Conservation (phyloP, 2,888 invertebrate species). For the Pasiphila rectangulata region DNA sequence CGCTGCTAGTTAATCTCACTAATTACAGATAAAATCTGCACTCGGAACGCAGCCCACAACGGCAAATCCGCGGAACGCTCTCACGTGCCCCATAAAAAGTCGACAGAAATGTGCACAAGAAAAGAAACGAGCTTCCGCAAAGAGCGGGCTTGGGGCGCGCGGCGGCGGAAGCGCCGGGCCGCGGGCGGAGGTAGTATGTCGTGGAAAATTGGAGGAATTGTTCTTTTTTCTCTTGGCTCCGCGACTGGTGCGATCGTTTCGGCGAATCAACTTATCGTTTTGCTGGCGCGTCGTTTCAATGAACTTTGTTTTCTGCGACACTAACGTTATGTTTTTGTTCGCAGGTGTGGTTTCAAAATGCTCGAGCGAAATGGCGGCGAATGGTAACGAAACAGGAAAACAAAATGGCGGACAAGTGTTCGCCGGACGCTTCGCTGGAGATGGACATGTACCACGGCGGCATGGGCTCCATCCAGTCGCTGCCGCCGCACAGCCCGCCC, state of each 20-base stretch:
- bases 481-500: constrained; percentile 86
- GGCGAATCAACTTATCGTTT: constrained; percentile 48
- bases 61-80: constrained; percentile 53
- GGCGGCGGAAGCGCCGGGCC: constrained; percentile 31
- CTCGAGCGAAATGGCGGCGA: constrained; percentile 95
- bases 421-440: constrained; percentile 83
- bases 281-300: constrained; percentile 41
- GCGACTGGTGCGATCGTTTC: constrained; percentile 47
- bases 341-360: constrained; percentile 98
- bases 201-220: constrained; percentile 38
- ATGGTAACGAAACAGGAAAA: constrained; percentile 91
- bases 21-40: constrained; percentile 66
- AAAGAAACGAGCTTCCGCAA: constrained; percentile 36
- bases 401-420: constrained; percentile 86
- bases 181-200: constrained; percentile 7
- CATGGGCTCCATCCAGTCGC: constrained; percentile 83
- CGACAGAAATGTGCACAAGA: constrained; percentile 37
- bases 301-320: constrained; percentile 45
- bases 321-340: constrained; percentile 62
- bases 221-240: constrained; percentile 36
- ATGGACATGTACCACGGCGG: constrained; percentile 84
- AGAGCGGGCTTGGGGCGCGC: constrained; percentile 27
- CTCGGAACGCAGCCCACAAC: constrained; percentile 50
- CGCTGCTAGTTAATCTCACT: constrained; percentile 46
- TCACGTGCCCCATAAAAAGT: constrained; percentile 54